Evolutionary conservation across 1,140 invertebrate genomes (phyloP).

Genomic region (Bombus waltoni): DNA sequence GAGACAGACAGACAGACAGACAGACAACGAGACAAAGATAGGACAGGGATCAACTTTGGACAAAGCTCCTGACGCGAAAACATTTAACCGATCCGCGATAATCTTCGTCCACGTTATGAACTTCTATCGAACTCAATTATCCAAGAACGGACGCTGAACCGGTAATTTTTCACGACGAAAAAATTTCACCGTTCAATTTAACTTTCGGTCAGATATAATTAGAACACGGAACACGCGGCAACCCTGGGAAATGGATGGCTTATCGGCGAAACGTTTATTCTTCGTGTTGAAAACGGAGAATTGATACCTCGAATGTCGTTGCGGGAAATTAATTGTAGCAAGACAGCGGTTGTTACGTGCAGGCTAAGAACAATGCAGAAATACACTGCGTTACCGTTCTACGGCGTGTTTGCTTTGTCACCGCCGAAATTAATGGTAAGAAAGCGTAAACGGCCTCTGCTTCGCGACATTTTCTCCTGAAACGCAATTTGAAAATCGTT

Average conservation of each 20-base stretch:
- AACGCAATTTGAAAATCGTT: not conserved
- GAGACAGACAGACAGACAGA: not conserved
- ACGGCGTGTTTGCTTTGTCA: not conserved
- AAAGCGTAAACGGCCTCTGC: not conserved
- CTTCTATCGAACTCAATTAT: conserved; percentile 18
- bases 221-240: not conserved
- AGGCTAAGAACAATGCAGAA: not conserved
- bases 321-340: conserved; percentile 17
- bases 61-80: conserved; percentile 25
- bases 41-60: not conserved
- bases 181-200: conserved; percentile 27
- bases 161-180: conserved; percentile 20
- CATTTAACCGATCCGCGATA: conserved; percentile 33
- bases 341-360: not conserved
- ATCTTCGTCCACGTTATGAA: not conserved
- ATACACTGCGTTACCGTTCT: not conserved
- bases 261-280: conserved; percentile 38
- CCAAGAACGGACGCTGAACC: not conserved
- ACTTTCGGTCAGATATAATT: conserved; percentile 45
- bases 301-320: conserved; percentile 17
- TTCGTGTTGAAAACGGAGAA: conserved; percentile 14
- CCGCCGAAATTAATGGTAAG: not conserved
- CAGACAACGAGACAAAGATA: not conserved
- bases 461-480: not conserved
- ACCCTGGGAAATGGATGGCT: conserved; percentile 23